phyloP scores from a whole-genome alignment of 2,797 vertebrate genomes.

The Antennarius maculatus region DNA sequence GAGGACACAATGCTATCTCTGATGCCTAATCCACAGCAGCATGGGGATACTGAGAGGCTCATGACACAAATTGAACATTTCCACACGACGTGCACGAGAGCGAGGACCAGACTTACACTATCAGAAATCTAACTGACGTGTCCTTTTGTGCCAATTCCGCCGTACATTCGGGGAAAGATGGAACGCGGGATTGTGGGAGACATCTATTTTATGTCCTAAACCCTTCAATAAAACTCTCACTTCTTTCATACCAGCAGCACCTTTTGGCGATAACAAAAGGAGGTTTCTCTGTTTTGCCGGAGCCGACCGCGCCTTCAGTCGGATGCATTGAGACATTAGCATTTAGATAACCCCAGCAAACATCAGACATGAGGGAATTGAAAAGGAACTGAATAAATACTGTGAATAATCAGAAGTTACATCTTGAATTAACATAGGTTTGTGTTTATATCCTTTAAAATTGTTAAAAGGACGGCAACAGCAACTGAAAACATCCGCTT shows the following conservation, averaged over 20 bases:
- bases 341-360: conserved; percentile 84
- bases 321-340: conserved; percentile 83
- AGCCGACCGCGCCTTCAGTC: conserved; percentile 59
- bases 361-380: conserved; percentile 68
- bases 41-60: conserved; percentile 38
- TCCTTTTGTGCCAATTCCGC: conserved; percentile 59
- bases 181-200: conserved; percentile 57
- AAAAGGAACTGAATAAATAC: conserved; percentile 75
- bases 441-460: conserved; percentile 53
- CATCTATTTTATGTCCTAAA: conserved; percentile 67
- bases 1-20: conserved; percentile 54
- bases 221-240: conserved; percentile 63
- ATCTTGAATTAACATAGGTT: conserved; percentile 72
- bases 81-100: conserved; percentile 35
- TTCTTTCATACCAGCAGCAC: conserved; percentile 47
- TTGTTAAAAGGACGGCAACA: not conserved
- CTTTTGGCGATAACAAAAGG: conserved; percentile 65
- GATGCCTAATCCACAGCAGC: conserved; percentile 50
- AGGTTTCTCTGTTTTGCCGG: conserved; percentile 61
- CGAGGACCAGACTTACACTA: conserved; percentile 44
- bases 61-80: conserved; percentile 71
- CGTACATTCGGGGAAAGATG: conserved; percentile 41
- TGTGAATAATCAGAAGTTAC: conserved; percentile 74
- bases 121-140: conserved; percentile 65
- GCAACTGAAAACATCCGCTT: conserved; percentile 18